A percentile compares a stretch with the other conserved stretches of the same genome.
These are phyloP conservation scores for Catocala sponsa DNA, from an alignment of 2,888 invertebrate genomes.

Conservation along the genomic window DNA sequence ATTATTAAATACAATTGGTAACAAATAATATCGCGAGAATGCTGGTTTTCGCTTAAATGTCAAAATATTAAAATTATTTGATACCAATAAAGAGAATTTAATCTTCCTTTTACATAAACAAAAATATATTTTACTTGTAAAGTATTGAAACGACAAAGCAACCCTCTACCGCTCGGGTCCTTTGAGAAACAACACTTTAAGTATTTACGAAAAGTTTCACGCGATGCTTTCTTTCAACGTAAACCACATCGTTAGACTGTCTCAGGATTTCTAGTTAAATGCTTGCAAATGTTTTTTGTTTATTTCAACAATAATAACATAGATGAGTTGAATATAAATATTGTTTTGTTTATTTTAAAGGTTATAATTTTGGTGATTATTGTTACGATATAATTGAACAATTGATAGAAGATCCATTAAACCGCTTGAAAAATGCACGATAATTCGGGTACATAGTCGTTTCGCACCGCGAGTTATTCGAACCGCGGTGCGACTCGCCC, in stretches of 20 bases:
- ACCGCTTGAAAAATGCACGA: too few relatives aligned
- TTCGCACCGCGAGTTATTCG: too few relatives aligned
- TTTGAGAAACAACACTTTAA: slow-evolving; percentile 60
- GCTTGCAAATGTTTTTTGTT: slow-evolving; percentile 24
- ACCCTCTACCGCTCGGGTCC: slow-evolving; percentile 42
- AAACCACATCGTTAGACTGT: slow-evolving; percentile 69
- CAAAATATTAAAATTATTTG: too few relatives aligned
- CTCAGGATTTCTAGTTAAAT: slow-evolving; percentile 38
- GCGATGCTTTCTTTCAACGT: slow-evolving; percentile 52
- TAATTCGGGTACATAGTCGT: too few relatives aligned
- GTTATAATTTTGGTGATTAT: too few relatives aligned
- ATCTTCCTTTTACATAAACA: slow-evolving; percentile 39
- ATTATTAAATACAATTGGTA: too few relatives aligned
- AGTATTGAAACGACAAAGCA: slow-evolving; percentile 42
- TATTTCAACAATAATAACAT: slow-evolving; percentile 4
- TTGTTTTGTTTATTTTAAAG: too few relatives aligned
- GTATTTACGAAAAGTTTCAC: slow-evolving; percentile 58
- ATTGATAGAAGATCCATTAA: too few relatives aligned
- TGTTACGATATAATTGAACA: background rate
- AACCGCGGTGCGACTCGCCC: too few relatives aligned
- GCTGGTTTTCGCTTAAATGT: too few relatives aligned
- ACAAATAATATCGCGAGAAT: too few relatives aligned
- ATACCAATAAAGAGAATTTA: slow-evolving; percentile 14
- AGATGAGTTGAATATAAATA: slow-evolving; percentile 2
- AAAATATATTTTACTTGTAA: slow-evolving; percentile 23